phyloP scores from a whole-genome alignment of 2,113 vertebrate genomes.

The Coturnix japonica region DNA sequence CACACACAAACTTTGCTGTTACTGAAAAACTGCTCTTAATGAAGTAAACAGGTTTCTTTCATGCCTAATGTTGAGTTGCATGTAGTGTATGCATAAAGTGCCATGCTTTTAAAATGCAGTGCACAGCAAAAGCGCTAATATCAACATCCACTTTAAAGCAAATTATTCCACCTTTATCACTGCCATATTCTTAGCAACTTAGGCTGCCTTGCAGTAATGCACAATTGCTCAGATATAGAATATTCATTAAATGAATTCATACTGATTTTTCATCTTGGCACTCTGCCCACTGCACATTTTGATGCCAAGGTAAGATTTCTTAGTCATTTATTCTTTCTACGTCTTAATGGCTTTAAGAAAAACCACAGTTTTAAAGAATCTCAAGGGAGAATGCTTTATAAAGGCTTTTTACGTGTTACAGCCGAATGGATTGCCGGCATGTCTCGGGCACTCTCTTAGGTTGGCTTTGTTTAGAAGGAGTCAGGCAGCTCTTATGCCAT shows the following conservation, averaged over 20 bases:
- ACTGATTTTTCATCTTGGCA: background rate
- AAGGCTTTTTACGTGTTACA: fast-evolving
- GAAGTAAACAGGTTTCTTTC: background rate
- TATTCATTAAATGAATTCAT: background rate
- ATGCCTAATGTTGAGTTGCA: background rate
- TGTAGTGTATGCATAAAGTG: fast-evolving
- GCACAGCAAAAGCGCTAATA: background rate
- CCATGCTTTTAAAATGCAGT: background rate
- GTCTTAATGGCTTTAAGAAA: background rate
- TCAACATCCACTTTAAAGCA: background rate
- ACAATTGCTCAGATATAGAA: background rate
- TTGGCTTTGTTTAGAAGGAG: background rate
- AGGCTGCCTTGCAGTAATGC: background rate
- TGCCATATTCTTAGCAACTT: background rate
- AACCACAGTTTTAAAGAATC: background rate
- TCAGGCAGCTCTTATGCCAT: background rate
- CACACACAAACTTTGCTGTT: fast-evolving
- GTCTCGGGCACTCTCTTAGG: background rate
- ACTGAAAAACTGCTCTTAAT: background rate
- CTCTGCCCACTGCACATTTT: background rate
- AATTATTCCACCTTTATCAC: background rate
- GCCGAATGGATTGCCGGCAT: background rate
- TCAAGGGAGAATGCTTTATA: background rate
- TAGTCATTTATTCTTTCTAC: background rate
- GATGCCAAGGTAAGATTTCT: background rate